Percentiles rank a stretch among this genome's conserved stretches.
These are phyloP conservation scores for Amblyjoppa fuscipennis DNA, from an alignment of 2,888 invertebrate species.

Conservation along the genomic window DNA sequence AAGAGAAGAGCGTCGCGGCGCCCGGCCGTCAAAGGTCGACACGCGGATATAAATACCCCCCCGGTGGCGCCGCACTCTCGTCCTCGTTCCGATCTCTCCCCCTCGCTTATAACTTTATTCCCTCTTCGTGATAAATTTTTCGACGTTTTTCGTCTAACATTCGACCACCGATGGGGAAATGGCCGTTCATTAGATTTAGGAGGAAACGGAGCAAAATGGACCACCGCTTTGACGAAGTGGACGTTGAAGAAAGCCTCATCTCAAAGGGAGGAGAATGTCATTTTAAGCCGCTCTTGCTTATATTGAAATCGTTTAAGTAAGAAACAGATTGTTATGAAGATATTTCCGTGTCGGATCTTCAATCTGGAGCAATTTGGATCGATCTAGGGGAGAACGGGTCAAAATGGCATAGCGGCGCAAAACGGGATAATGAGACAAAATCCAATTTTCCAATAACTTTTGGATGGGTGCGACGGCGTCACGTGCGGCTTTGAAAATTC, in stretches of 20 bases:
- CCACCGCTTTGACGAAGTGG: too few relatives aligned
- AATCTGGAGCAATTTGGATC: neutral
- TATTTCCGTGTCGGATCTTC: neutral
- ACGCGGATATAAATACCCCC: slow-evolving; percentile 78
- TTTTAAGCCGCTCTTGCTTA: too few relatives aligned
- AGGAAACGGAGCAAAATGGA: too few relatives aligned
- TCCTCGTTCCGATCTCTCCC: slow-evolving; percentile 55
- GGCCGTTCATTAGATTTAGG: neutral
- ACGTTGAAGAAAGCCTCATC: too few relatives aligned
- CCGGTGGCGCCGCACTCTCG: slow-evolving; percentile 75
- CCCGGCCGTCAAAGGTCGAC: slow-evolving; percentile 78
- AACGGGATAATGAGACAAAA: too few relatives aligned
- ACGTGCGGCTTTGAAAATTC: too few relatives aligned
- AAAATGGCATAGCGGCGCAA: too few relatives aligned
- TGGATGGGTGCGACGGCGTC: too few relatives aligned
- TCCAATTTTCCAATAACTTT: too few relatives aligned
- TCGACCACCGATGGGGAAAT: neutral
- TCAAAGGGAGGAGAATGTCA: too few relatives aligned
- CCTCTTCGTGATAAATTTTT: slow-evolving; percentile 14
- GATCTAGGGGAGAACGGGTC: neutral
- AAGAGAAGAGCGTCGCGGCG: slow-evolving; percentile 69
- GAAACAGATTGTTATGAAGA: neutral
- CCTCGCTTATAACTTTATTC: slow-evolving; percentile 25
- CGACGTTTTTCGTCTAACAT: slow-evolving; percentile 9
- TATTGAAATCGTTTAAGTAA: too few relatives aligned